Percentiles rank a stretch among this genome's conserved stretches.
These are phyloP conservation scores for Drosophila melanica DNA, from an alignment of 1,140 invertebrate species.

Conservation along the genomic window DNA sequence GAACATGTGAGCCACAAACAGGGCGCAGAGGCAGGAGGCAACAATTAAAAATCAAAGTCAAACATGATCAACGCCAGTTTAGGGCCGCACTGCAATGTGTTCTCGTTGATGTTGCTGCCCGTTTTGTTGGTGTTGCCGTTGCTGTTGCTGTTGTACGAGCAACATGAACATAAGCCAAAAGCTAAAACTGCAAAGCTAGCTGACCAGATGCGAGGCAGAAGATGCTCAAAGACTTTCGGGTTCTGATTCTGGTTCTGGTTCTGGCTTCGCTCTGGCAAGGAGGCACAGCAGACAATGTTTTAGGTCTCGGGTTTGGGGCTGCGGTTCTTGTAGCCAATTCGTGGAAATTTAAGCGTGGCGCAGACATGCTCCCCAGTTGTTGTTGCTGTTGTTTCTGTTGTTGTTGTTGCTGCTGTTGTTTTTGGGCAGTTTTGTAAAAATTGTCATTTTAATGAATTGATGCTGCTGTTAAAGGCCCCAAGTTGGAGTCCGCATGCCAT, in stretches of 20 bases:
- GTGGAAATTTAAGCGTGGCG: constrained; percentile 82
- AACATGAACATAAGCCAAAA: constrained; percentile 69
- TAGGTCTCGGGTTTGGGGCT: constrained; percentile 44
- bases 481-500: constrained; percentile 62
- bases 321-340: constrained; percentile 79
- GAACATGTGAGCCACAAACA: constrained; percentile 47
- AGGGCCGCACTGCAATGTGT: constrained; percentile 75
- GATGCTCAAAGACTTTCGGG: constrained; percentile 20
- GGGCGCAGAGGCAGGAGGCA: constrained; percentile 52
- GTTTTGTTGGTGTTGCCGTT: constrained; percentile 36
- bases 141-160: constrained; percentile 60
- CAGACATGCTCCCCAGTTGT: constrained; percentile 78
- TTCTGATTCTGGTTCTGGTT: constrained; percentile 18
- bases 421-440: constrained; percentile 82
- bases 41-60: constrained; percentile 83
- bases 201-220: constrained; percentile 12
- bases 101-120: constrained; percentile 35
- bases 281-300: constrained; percentile 38
- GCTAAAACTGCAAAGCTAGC: constrained; percentile 26
- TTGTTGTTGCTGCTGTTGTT: constrained; percentile 61
- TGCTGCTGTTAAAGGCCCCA: constrained; percentile 72
- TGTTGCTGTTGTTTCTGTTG: constrained; percentile 57
- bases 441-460: constrained; percentile 83
- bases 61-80: constrained; percentile 83
- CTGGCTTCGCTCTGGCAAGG: constrained; percentile 21